Evolutionary conservation across 1,140 invertebrate species (phyloP), one percentile per base, ranked within the genome.

Genomic region (Drosophila gunungcola): DNA sequence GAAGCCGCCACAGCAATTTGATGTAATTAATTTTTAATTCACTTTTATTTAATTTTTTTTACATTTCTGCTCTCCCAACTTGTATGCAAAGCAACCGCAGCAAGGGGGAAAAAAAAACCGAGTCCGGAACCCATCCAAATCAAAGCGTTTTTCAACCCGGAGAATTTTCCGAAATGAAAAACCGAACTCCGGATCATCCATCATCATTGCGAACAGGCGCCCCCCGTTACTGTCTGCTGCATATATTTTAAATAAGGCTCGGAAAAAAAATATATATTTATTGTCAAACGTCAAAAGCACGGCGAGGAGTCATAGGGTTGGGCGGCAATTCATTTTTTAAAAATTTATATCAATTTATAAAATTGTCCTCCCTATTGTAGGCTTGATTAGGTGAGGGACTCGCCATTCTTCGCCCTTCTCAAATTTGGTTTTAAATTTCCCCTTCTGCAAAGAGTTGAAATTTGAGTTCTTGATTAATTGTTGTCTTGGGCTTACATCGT

Each of bases 311-410:
- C 32, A 12, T 11, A 32, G 51, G 61, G 38, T 13, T 51, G 38
- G 51, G 45, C 32, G 39, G 67, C 69, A 80, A 80, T 85, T 85
- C 69, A 82, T 88, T 88, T 86, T 86, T 86, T 85, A 55, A 65
- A 84, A 84, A 84, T 84, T 73, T 82, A 88, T 88, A 86, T 88
- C 82, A 86, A 86, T 88, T 86, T 86, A 86, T 86, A 83, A 88
- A 82, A 82, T 86, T 46, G 27, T 41, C 65, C 39, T n/a, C 48
- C 74, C 85, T 52, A 74, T 72, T 88, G 75, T 73, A 51, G 51
- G 67, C 83, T 83, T 86, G 79, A 88, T 88, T 86, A 86, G 84
- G 75, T 52, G 51, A 68, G 52, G 46, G 46, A 34, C 60, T 56
- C 73, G 73, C 48, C 72, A 52, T 39, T 25, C 13, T 27, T 16